Percentiles rank a stretch among this genome's conserved stretches.
phyloP scores from a whole-genome alignment of 2,888 invertebrate species.

The Schizotus pectinicornis region DNA sequence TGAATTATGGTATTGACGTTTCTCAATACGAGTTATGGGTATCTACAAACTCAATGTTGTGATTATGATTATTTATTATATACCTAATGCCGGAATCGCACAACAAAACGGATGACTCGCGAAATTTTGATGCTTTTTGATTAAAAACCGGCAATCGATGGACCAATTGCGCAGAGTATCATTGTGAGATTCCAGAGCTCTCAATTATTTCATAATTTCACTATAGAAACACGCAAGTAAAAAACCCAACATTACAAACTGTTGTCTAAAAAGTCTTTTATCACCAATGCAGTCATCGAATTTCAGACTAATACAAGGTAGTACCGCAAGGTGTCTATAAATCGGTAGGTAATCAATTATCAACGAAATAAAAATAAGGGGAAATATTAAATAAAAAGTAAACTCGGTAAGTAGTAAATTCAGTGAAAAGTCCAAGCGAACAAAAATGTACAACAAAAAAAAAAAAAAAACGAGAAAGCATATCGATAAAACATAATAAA shows the following conservation, averaged over 20 bases:
- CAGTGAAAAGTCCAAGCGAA: constrained; percentile 16
- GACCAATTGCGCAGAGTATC: not conserved
- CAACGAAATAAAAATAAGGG: constrained; percentile 11
- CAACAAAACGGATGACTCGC: constrained; percentile 23
- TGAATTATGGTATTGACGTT: constrained; percentile 34
- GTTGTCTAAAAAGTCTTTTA: constrained; percentile 39
- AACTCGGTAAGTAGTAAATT: constrained; percentile 12
- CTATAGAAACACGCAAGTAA: constrained; percentile 41
- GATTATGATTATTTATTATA: constrained; percentile 34
- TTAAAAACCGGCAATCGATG: constrained; percentile 8
- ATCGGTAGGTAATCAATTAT: constrained; percentile 1
- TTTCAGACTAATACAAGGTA: constrained; percentile 13
- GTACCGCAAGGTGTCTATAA: constrained; percentile 15
- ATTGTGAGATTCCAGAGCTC: constrained; percentile 20
- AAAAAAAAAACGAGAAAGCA: constrained; percentile 17
- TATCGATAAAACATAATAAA: constrained; percentile 35
- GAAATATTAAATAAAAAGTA: constrained; percentile 12
- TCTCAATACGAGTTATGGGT: constrained; percentile 38
- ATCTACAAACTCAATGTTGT: constrained; percentile 41
- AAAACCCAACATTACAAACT: constrained; percentile 44
- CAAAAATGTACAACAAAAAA: constrained; percentile 9
- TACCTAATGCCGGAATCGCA: constrained; percentile 33
- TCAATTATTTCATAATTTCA: constrained; percentile 22
- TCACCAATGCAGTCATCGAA: constrained; percentile 40
- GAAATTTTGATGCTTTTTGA: constrained; percentile 10